A percentile compares a stretch with the other conserved stretches of the same genome.
phyloP scores from a whole-genome alignment of 2,888 invertebrate genomes.

The Mesoligia furuncula region DNA sequence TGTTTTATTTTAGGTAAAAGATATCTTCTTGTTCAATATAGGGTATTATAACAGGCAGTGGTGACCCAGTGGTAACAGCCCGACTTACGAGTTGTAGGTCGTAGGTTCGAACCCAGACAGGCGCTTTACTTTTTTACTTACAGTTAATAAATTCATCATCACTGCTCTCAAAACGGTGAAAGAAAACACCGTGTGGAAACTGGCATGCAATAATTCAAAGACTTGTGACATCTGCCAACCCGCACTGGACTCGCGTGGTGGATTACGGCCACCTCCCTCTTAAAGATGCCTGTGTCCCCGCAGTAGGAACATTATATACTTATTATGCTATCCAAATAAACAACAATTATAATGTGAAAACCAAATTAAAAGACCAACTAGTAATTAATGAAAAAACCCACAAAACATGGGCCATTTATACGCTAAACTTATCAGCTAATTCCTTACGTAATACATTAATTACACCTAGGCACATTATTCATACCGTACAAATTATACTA shows the following conservation, averaged over 20 bases:
- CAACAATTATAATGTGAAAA: neutral
- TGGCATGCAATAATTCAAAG: neutral
- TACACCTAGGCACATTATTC: slow-evolving; percentile 54
- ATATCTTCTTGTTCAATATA: neutral
- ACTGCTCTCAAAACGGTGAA: too few species aligned
- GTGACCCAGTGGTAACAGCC: too few species aligned
- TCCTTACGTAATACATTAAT: slow-evolving; percentile 49
- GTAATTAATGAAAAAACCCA: slow-evolving; percentile 28
- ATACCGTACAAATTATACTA: slow-evolving; percentile 61
- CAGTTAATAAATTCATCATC: too few species aligned
- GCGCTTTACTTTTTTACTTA: too few species aligned
- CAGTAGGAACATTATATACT: too few species aligned
- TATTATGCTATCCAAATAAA: neutral
- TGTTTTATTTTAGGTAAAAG: neutral
- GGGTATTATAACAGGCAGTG: too few species aligned
- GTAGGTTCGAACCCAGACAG: too few species aligned
- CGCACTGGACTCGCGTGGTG: neutral
- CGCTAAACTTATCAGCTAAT: slow-evolving; percentile 41
- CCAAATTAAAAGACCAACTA: neutral
- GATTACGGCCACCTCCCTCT: neutral
- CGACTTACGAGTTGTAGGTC: too few species aligned
- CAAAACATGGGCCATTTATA: slow-evolving; percentile 25
- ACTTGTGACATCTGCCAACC: neutral
- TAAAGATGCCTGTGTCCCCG: neutral
- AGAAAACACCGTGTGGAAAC: neutral